Conservation (phyloP, 2,113 vertebrate species). For the Camarhynchus parvulus region DNA sequence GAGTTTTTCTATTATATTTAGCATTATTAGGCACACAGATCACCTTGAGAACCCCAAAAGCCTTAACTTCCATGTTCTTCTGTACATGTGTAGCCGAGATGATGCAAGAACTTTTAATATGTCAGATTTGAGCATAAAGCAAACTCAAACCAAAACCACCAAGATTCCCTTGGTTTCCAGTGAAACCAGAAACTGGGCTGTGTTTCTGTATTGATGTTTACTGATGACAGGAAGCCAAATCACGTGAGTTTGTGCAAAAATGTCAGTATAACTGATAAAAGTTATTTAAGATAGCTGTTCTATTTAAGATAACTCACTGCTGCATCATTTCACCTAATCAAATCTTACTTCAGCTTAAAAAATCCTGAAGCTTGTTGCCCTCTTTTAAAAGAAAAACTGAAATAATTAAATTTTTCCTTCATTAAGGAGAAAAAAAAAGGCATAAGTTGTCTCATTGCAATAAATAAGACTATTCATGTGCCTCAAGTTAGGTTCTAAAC, state of each 20-base stretch:
- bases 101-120: background rate
- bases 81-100: background rate
- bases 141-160: background rate
- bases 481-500: background rate
- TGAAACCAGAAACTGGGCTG: background rate
- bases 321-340: background rate
- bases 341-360: background rate
- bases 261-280: background rate
- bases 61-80: background rate
- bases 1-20: background rate
- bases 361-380: background rate
- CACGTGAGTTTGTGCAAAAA: background rate
- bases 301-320: background rate
- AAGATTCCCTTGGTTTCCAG: background rate
- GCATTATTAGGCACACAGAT: rapidly evolving
- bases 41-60: background rate
- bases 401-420: background rate
- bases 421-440: background rate
- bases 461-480: background rate
- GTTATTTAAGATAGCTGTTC: background rate
- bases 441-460: background rate
- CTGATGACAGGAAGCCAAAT: background rate
- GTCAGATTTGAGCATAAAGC: background rate
- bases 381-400: background rate
- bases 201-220: background rate